A percentile compares a stretch with the other conserved stretches of the same genome.
These are phyloP conservation scores for Atta colombica DNA, from an alignment of 1,140 invertebrate species.

Conservation along the genomic window DNA sequence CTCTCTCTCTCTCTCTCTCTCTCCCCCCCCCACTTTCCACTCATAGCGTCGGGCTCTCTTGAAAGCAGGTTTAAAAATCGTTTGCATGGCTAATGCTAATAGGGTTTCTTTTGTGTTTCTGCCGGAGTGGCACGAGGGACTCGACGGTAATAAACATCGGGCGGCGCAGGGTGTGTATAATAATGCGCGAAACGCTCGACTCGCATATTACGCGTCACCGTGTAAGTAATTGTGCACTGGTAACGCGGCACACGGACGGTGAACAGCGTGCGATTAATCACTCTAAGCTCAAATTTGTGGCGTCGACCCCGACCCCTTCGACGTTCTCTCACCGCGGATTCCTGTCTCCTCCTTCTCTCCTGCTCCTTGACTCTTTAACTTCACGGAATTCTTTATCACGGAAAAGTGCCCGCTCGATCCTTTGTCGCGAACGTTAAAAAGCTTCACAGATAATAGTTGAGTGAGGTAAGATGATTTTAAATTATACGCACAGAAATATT, in stretches of 20 bases:
- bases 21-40: not conserved
- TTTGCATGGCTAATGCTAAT: constrained; percentile 64
- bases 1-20: not conserved
- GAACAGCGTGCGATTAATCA: constrained; percentile 58
- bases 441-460: constrained; percentile 1
- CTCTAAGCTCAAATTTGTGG: constrained; percentile 60
- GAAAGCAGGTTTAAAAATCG: constrained; percentile 61
- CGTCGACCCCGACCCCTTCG: constrained; percentile 46
- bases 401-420: constrained; percentile 5
- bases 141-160: constrained; percentile 57
- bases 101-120: constrained; percentile 61
- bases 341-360: not conserved
- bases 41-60: constrained; percentile 29
- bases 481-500: constrained; percentile 27
- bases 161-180: constrained; percentile 46
- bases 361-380: constrained; percentile 3
- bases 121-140: constrained; percentile 56
- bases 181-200: constrained; percentile 57
- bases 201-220: constrained; percentile 63
- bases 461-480: constrained; percentile 30
- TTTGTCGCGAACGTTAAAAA: constrained; percentile 25
- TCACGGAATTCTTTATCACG: constrained; percentile 32
- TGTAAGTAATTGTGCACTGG: constrained; percentile 60
- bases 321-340: constrained; percentile 1
- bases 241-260: constrained; percentile 33